Evolutionary conservation across 2,797 vertebrate species (phyloP).

Genomic region (Varecia variegata): DNA sequence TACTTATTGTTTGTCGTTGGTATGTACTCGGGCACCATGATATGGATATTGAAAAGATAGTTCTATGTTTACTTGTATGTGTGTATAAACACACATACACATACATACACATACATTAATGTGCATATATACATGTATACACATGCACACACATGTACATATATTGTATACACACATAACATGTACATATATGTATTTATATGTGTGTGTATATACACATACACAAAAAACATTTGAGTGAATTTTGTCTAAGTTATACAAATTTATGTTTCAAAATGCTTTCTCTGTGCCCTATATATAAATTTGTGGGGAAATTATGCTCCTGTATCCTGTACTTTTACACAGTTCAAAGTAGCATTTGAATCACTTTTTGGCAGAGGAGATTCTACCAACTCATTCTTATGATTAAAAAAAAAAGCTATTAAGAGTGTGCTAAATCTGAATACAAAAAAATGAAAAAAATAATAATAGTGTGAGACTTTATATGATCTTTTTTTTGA

Average conservation of each 20-base stretch:
- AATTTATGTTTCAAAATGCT: background rate
- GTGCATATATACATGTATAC: too few relatives aligned
- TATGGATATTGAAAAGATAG: background rate
- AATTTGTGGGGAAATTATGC: background rate
- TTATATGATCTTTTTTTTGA: background rate
- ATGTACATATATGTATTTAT: background rate
- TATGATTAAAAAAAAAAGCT: background rate
- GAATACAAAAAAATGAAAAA: background rate
- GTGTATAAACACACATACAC: background rate
- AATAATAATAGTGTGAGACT: background rate
- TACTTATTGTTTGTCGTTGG: background rate
- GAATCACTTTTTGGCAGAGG: background rate
- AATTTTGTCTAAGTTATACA: background rate
- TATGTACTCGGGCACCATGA: background rate
- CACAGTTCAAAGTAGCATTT: background rate
- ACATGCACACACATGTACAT: too few relatives aligned
- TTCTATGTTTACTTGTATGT: background rate
- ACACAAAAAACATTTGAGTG: background rate
- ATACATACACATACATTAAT: background rate
- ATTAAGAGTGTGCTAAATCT: background rate
- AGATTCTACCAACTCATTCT: background rate
- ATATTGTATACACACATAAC: background rate
- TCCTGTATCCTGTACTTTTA: background rate
- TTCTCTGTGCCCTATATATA: background rate
- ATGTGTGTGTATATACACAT: background rate